Base-by-base conservation (phyloP, 2,797 vertebrate genomes). In the Rhynchonycteris naso region DNA sequence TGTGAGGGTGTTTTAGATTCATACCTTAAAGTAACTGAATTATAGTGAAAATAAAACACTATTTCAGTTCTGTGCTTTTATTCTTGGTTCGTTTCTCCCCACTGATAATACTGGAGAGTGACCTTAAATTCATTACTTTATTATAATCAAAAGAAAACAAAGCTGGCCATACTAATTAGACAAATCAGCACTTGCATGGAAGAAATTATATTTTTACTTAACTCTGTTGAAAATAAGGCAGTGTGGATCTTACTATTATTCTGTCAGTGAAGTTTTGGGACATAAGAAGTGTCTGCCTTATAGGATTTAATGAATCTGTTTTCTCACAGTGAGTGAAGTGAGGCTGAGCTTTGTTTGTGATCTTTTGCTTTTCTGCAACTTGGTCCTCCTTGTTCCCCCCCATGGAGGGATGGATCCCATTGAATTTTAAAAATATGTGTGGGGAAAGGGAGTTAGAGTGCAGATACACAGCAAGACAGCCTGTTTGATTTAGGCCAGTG, bases 11-110 rank as follows among this genome's bases (percentile, higher is more conserved):
- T 83, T 88, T 96, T 5, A 52, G 38, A 66, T 92, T 94, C 93
- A 43, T n/a, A 11, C 74, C 58, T 94, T 93, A 9, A 93, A 7
- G 28, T 94, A 38, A 50, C 26, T 95, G 75, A 61, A 72, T 86
- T 69, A 38, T n/a, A 56, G 4, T 94, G 65, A 90, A 90, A 96
- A 82, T 9, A 84, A 88, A 89, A 71, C 26, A 50, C 0, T 86
- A n/a, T 91, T 80, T 95, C 12, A 78, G 3, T 91, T 88, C 61
- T 72, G 4, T 88, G 50, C 16, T 92, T 92, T 92, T 90, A 58
- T 72, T 83, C 28, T 28, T 71, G 2, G 5, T n/a, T 50, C 59
- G 43, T 82, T 15, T 88, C 71, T n/a, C 3, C 61, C 54, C 43
- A 35, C 33, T 47, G 22, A 88, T 26, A 79, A 4, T 88, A 28